Base-by-base conservation (phyloP, 2,888 invertebrate species). In the Drosophila kokeensis region DNA sequence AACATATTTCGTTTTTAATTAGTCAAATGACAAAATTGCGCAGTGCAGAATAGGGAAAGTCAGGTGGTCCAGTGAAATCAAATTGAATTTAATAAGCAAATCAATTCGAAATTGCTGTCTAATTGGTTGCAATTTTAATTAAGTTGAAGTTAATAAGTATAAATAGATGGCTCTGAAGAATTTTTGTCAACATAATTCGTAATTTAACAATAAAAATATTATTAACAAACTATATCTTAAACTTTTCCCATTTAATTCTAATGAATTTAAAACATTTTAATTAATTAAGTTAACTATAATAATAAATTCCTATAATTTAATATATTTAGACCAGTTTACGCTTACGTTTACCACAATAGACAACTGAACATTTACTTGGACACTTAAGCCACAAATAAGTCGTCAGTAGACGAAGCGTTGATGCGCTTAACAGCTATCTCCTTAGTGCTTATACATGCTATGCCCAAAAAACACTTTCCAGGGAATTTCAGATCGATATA, bases 401-500 rank as follows among this genome's bases (percentile, higher is more conserved):
- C 13, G 54, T 49, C 0, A 18, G 4, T 60, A 52, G 45, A 5
- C 63, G 70, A 78, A 64, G 7, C 21, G 21, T 52, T 61, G 45
- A 30, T 79, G 58, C 54, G 48, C 75, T 74, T 45, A 38, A 30
- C 50, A 60, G 34, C 59, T 58, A 54, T n/a, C 24, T 29, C 11
- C 13, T 59, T n/a, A 24, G 13, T 53, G 32, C 6, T 30, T 50
- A 21, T 49, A 58, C 58, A 38, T 18, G 62, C 27, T 48, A 68
- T 27, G 38, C 34, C 32, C 58, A 64, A 76, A 53, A 53, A 74
- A 64, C 67, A 71, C 52, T 68, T 68, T 67, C 24, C 50, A 30
- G 10, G 10, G 61, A 76, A 34, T 48, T 50, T 36, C 71, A 70
- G 64, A 84, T 76, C 79, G 65, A 82, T 87, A 71, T 45, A 40